These are phyloP conservation scores for Danionella cerebrum DNA, from an alignment of 2,113 vertebrate genomes.

Conservation along the genomic window DNA sequence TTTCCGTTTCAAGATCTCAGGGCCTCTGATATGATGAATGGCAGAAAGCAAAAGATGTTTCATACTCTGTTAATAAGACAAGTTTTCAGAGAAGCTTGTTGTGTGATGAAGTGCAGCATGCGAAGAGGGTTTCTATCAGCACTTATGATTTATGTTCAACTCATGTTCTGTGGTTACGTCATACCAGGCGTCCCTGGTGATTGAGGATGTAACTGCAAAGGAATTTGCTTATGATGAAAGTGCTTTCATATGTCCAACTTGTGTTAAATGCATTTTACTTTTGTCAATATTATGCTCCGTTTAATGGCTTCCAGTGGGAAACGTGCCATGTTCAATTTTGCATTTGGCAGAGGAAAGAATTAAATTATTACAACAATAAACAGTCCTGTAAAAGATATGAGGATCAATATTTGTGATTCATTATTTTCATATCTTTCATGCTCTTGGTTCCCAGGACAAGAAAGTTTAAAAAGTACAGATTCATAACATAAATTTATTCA, in stretches of 20 bases:
- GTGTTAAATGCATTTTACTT: conserved; percentile 11
- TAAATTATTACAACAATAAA: neutral
- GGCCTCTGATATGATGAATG: conserved; percentile 36
- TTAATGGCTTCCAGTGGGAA: conserved; percentile 8
- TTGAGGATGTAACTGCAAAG: conserved; percentile 26
- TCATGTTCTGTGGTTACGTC: conserved; percentile 35
- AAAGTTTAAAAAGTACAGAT: neutral
- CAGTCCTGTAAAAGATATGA: neutral
- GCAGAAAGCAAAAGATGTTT: conserved; percentile 33
- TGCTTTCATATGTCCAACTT: conserved; percentile 33
- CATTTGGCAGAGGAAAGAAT: neutral
- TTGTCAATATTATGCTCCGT: conserved; percentile 9
- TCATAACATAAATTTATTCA: neutral
- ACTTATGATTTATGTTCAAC: conserved; percentile 29
- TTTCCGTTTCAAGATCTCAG: conserved; percentile 36
- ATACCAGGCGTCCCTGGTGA: conserved; percentile 26
- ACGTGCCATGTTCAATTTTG: neutral
- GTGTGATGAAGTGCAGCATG: conserved; percentile 20
- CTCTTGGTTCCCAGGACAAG: neutral
- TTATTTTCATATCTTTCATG: neutral
- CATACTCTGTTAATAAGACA: conserved; percentile 31
- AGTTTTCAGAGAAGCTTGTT: conserved; percentile 22
- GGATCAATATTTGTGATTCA: neutral
- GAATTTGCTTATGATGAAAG: conserved; percentile 35
- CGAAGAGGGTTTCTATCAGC: conserved; percentile 29